These are phyloP conservation scores for Apoda limacodes DNA, from an alignment of 2,888 invertebrate genomes.

Conservation along the genomic window DNA sequence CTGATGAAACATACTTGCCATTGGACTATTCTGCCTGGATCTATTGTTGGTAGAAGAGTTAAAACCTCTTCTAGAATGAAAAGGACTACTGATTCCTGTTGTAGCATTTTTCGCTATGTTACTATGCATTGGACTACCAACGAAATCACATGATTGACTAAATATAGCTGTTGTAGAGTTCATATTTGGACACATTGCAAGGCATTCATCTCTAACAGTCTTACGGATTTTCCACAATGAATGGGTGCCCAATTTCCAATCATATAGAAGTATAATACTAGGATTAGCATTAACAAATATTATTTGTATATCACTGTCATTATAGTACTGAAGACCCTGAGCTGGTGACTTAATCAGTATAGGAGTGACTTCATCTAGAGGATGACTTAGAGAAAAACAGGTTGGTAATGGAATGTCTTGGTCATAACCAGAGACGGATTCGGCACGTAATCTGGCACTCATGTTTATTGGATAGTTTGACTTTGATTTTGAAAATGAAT, in stretches of 20 bases:
- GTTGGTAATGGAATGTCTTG: conserved; percentile 75
- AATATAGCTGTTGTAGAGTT: conserved; percentile 49
- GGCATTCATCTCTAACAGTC: conserved; percentile 79
- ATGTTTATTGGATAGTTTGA: conserved; percentile 38
- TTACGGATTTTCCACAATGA: conserved; percentile 85
- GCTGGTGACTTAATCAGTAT: conserved; percentile 77
- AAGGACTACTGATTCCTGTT: conserved; percentile 56
- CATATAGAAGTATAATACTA: conserved; percentile 85
- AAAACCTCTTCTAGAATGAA: conserved; percentile 39
- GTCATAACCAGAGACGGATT: conserved; percentile 46
- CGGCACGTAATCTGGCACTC: conserved; percentile 47
- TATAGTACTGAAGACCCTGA: conserved; percentile 69
- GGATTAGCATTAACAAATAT: conserved; percentile 83
- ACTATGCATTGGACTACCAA: conserved; percentile 51
- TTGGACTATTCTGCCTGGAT: conserved; percentile 53
- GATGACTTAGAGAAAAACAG: conserved; percentile 89
- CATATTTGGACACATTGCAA: conserved; percentile 67
- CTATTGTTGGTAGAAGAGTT: conserved; percentile 36
- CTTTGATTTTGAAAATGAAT: conserved; percentile 41
- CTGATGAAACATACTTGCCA: conserved; percentile 57
- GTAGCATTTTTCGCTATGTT: conserved; percentile 31
- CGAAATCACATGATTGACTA: conserved; percentile 54
- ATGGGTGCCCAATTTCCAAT: conserved; percentile 81
- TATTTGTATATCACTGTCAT: conserved; percentile 75
- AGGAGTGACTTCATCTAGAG: conserved; percentile 91